Conservation (phyloP, 2,113 vertebrate genomes). For the Oncorhynchus gorbuscha region DNA sequence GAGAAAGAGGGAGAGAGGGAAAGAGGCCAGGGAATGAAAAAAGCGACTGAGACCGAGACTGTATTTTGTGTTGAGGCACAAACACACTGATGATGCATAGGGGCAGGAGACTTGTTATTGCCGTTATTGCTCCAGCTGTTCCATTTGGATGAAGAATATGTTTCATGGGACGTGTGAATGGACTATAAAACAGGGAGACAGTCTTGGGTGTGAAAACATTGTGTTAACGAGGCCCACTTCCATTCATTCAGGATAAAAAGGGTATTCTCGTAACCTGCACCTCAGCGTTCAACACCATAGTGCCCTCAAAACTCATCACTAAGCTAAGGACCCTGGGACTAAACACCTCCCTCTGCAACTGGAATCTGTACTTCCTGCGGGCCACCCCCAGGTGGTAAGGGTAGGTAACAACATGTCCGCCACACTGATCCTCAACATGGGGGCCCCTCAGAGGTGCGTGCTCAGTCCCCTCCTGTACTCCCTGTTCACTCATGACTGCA, state of each 20-base stretch:
- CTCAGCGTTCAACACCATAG: background rate
- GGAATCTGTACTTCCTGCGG: too few species aligned
- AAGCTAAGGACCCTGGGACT: too few species aligned
- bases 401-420: too few species aligned
- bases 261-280: background rate
- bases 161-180: background rate
- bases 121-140: background rate
- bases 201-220: background rate
- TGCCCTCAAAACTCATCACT: too few species aligned
- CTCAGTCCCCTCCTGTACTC: too few species aligned
- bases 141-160: background rate
- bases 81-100: background rate
- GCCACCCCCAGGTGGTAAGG: too few species aligned
- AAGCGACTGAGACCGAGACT: background rate
- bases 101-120: background rate
- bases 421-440: too few species aligned
- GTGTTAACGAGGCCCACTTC: background rate
- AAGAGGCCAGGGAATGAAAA: background rate
- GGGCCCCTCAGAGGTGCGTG: too few species aligned
- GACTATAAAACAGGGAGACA: background rate
- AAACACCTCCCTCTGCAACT: too few species aligned
- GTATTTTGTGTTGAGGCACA: background rate
- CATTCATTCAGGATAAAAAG: background rate
- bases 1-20: background rate
- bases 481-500: too few species aligned